These are phyloP conservation scores for Lacerta agilis DNA, from an alignment of 2,797 vertebrate genomes.

Conservation along the genomic window DNA sequence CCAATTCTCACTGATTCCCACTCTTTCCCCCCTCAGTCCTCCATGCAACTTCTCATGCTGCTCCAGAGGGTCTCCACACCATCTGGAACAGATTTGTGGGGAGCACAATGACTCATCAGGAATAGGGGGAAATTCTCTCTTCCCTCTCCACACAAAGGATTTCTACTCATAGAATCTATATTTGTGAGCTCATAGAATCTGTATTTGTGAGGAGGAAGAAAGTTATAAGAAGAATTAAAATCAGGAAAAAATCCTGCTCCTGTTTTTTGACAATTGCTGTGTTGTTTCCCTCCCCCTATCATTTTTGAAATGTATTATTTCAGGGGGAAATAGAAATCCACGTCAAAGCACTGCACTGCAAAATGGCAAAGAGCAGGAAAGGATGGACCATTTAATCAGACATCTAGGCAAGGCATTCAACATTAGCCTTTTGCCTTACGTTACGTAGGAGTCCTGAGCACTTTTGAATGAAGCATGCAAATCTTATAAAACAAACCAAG, in stretches of 20 bases:
- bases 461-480: neutral
- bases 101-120: neutral
- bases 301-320: neutral
- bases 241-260: neutral
- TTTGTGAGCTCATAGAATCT: too few relatives aligned
- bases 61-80: too few relatives aligned
- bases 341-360: rapidly evolving
- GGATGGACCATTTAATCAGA: neutral
- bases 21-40: too few relatives aligned
- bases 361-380: rapidly evolving
- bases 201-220: neutral
- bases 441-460: neutral
- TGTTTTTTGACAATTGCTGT: neutral
- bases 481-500: neutral
- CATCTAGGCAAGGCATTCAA: neutral
- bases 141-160: too few relatives aligned
- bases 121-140: neutral
- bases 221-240: too few relatives aligned
- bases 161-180: neutral
- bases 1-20: too few relatives aligned
- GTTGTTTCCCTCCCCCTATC: neutral
- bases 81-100: too few relatives aligned
- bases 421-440: neutral
- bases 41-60: too few relatives aligned
- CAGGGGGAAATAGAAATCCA: neutral